These are phyloP conservation scores for Tinea trinotella DNA, from an alignment of 2,888 invertebrate species.

Conservation along the genomic window DNA sequence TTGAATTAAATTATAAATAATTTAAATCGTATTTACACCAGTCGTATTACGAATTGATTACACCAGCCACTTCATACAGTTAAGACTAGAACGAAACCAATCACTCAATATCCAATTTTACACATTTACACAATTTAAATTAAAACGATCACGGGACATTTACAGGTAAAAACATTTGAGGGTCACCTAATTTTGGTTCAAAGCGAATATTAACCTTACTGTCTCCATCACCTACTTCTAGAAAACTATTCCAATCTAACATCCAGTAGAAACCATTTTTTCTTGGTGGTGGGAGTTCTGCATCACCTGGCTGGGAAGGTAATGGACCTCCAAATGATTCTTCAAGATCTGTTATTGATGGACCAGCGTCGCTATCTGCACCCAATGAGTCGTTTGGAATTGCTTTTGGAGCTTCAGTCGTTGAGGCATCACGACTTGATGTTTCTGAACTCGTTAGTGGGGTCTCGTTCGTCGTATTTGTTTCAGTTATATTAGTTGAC, in stretches of 20 bases:
- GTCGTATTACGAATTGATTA: too few relatives aligned
- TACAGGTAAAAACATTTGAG: conserved; percentile 82
- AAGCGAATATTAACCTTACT: conserved; percentile 84
- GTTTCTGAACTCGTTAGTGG: conserved; percentile 29
- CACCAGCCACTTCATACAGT: background rate
- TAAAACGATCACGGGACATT: conserved; percentile 75
- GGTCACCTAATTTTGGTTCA: conserved; percentile 85
- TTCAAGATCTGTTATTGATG: conserved; percentile 77
- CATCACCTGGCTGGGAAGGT: conserved; percentile 69
- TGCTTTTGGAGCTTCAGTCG: conserved; percentile 28
- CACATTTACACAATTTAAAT: background rate
- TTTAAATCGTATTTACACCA: background rate
- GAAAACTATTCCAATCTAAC: conserved; percentile 88
- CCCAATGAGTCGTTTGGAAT: conserved; percentile 42
- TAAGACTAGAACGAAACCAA: conserved; percentile 14
- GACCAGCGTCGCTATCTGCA: conserved; percentile 58
- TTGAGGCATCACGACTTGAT: conserved; percentile 29
- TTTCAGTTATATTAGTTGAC: conserved; percentile 23
- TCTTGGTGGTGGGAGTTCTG: conserved; percentile 75
- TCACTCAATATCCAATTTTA: conserved; percentile 10
- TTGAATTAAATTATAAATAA: too few relatives aligned
- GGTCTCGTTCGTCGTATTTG: conserved; percentile 27
- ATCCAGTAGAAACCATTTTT: conserved; percentile 88
- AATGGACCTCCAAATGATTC: conserved; percentile 83
- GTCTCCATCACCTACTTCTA: conserved; percentile 85